Base-by-base conservation (phyloP, 1,140 invertebrate genomes). In the Drosophila orena region DNA sequence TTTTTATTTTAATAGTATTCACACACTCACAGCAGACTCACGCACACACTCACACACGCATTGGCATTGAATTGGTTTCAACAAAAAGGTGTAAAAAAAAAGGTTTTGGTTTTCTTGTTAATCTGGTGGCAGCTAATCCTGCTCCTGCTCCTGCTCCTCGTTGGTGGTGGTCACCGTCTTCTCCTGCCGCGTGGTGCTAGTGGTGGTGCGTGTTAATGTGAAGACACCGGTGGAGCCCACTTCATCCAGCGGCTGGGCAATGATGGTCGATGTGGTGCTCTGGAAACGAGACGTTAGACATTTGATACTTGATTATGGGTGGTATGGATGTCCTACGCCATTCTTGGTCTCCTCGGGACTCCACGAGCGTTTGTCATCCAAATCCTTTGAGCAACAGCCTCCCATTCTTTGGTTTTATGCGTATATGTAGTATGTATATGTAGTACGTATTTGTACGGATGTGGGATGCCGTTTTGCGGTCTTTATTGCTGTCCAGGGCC, bases 221-320 rank as follows among this genome's bases (percentile, higher is more conserved):
- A 91, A 91, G 1, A 85, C 79, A 3, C 90, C 90, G n/a, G 83
- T 88, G 47, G 52, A 75, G n/a, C 79, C 83, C 70, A 88, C 79
- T 53, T 88, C 68, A 24, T 88, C 90, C 59, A 83, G 70, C 6
- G 90, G 90, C 62, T 91, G 90, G 58, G 90, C 90, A 49, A 91
- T 81, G 37, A 91, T 90, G 15, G 90, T 91, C n/a, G 90, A 91
- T 35, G 90, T 86, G 40, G 90, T 91, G 76, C 90, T 91, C 89
- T 91, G 50, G 2, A 50, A 15, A 14, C 14, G 22, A 14, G 6
- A 5, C 17, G 15, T 42, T 42, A 17, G n/a, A n/a, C 4, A 38
- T n/a, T n/a, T 6, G 40, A 1, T 40, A 15, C 2, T 3, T 20
- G 11, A 42, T 42, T 30, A 30, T 30, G 27, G 0, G 7, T 7